Evolutionary conservation across 2,888 invertebrate genomes (phyloP).

Genomic region (Litoditis marina): DNA sequence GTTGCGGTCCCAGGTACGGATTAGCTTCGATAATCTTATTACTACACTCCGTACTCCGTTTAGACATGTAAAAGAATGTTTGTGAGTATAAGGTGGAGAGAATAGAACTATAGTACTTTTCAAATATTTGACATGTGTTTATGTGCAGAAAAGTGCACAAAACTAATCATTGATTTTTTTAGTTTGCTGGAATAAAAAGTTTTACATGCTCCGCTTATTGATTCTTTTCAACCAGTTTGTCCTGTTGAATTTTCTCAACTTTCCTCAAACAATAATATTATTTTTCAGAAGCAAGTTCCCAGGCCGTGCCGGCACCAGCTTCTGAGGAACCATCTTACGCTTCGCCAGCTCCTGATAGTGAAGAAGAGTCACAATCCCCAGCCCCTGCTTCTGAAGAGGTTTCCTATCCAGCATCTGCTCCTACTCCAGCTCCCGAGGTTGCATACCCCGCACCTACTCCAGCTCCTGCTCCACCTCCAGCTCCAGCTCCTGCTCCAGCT

Average conservation of each 20-base stretch:
- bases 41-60: too few species aligned
- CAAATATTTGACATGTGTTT: too few species aligned
- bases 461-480: neutral
- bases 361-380: neutral
- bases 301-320: neutral
- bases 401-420: conserved; percentile 4
- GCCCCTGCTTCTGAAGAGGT: neutral
- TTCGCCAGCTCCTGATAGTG: neutral
- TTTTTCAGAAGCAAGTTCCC: neutral
- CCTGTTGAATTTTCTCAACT: neutral
- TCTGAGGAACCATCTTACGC: neutral
- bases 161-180: neutral
- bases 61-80: too few species aligned
- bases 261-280: neutral
- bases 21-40: too few species aligned
- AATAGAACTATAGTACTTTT: too few species aligned
- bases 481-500: conserved; percentile 2
- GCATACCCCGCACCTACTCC: neutral
- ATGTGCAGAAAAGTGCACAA: too few species aligned
- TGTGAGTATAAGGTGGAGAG: too few species aligned
- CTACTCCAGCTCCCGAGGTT: neutral
- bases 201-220: neutral
- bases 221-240: neutral
- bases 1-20: too few species aligned
- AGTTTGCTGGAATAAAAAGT: neutral